Evolutionary conservation across 2,797 vertebrate species (phyloP).

Genomic region (Paguma larvata): DNA sequence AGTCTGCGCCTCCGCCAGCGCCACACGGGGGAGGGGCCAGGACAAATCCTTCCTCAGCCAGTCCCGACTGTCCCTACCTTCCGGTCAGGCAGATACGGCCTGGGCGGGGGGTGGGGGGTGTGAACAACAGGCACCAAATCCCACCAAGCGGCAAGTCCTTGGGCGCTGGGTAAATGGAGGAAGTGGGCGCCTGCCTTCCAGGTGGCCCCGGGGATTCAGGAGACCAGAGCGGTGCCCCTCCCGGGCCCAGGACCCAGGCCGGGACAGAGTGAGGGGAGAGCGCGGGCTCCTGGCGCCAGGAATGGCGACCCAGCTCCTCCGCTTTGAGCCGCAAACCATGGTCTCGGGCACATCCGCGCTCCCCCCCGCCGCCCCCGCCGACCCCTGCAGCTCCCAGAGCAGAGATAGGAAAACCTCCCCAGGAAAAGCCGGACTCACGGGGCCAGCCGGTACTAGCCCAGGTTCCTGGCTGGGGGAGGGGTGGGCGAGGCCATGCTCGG

Average conservation of each 20-base stretch:
- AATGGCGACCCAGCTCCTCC: rapidly evolving
- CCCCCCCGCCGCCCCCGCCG: too few relatives aligned
- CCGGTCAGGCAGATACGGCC: neutral
- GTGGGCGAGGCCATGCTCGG: neutral
- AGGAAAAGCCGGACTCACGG: neutral
- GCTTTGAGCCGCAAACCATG: neutral
- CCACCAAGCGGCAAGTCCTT: neutral
- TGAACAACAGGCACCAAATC: neutral
- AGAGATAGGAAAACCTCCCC: neutral
- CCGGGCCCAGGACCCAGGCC: neutral
- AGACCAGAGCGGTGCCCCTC: neutral
- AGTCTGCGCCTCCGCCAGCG: neutral
- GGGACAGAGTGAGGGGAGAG: neutral
- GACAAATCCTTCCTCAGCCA: neutral
- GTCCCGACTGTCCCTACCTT: neutral
- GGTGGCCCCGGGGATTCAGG: neutral
- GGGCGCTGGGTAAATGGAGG: neutral
- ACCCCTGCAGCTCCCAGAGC: too few relatives aligned
- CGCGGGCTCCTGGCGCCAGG: neutral
- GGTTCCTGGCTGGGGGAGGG: neutral
- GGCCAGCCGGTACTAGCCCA: neutral
- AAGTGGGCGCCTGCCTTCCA: neutral
- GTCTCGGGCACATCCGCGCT: too few relatives aligned
- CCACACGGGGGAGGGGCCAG: rapidly evolving
- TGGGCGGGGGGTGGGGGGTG: too few relatives aligned